phyloP scores from a whole-genome alignment of 2,888 invertebrate species.

The Acanthoscelides obtectus region DNA sequence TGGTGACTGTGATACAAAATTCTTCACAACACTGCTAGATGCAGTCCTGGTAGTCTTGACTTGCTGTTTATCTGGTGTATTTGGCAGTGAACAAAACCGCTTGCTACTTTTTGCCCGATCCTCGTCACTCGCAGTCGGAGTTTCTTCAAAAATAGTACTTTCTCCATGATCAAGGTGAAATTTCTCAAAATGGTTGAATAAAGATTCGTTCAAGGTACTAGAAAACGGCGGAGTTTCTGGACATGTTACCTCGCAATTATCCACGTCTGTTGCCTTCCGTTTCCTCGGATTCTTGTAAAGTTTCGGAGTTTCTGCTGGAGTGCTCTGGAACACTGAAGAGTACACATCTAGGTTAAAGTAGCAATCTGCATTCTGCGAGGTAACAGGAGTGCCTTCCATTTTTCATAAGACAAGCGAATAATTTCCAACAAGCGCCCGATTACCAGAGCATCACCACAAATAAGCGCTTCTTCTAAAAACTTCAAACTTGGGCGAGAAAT shows the following conservation, averaged over 20 bases:
- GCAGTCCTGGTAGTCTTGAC: no score
- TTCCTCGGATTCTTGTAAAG: conserved; percentile 26
- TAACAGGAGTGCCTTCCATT: no score
- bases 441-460: no score
- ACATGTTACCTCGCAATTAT: conserved; percentile 16
- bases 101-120: background rate
- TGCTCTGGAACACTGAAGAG: no score
- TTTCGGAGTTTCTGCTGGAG: no score
- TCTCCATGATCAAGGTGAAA: conserved; percentile 20
- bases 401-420: no score
- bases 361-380: conserved; percentile 10
- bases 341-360: conserved; percentile 15
- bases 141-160: conserved; percentile 1
- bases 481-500: no score
- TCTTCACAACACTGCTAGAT: conserved; percentile 23
- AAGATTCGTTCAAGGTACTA: no score
- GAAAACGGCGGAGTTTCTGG: no score
- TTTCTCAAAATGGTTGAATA: conserved; percentile 36
- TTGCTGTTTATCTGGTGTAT: conserved; percentile 29
- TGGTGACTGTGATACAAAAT: no score
- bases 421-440: no score
- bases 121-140: conserved; percentile 4
- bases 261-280: conserved; percentile 28
- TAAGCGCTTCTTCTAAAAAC: no score
- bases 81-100: conserved; percentile 20